Conservation (phyloP, 1,140 invertebrate species). For the Drosophila pachea region DNA sequence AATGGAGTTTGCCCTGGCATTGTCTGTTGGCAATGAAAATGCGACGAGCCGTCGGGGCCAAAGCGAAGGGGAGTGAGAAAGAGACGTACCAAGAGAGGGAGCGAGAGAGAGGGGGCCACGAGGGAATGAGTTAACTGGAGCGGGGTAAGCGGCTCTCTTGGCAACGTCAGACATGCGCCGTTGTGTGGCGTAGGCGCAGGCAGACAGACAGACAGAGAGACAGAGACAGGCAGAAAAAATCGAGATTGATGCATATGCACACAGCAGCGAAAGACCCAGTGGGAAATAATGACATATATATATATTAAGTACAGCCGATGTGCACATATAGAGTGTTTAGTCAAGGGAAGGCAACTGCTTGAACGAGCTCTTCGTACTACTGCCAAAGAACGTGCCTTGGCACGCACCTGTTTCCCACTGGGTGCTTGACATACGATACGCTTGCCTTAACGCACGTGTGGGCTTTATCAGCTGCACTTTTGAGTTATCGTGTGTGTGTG, state of each 20-base stretch:
- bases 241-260: neutral
- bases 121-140: too few species aligned
- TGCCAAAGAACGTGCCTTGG: too few species aligned
- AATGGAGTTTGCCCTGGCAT: slow-evolving; percentile 69
- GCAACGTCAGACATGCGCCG: slow-evolving; percentile 54
- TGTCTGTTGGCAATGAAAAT: slow-evolving; percentile 77
- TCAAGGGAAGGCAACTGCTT: too few species aligned
- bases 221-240: slow-evolving; percentile 7
- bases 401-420: slow-evolving; percentile 9
- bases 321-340: too few species aligned
- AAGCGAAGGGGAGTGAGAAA: neutral
- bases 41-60: slow-evolving; percentile 26
- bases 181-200: slow-evolving; percentile 33
- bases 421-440: neutral
- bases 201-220: slow-evolving; percentile 7
- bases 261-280: neutral
- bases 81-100: neutral
- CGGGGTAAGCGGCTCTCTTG: neutral
- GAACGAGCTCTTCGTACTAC: too few species aligned
- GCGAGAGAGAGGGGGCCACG: neutral
- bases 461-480: neutral
- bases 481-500: neutral
- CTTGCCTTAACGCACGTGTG: slow-evolving; percentile 5
- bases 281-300: neutral
- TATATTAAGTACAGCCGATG: neutral